phyloP scores from a whole-genome alignment of 2,797 vertebrate species.

The Parauchenoglanis punctatus region DNA sequence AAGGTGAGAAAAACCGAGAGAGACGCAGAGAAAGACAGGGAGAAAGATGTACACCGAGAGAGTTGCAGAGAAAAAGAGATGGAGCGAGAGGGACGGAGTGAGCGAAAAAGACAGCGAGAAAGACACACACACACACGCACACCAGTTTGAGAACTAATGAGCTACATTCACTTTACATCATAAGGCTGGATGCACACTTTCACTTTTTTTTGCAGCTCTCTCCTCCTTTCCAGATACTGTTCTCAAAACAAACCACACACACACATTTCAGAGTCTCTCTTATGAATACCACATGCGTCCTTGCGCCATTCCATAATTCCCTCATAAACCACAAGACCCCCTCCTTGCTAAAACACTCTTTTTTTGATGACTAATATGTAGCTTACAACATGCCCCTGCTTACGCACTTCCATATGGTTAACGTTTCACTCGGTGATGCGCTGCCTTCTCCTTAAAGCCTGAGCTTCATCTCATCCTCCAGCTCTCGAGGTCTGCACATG shows the following conservation, averaged over 20 bases:
- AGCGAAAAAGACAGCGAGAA: not conserved
- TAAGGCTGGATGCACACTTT: not conserved
- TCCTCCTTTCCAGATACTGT: slow-evolving; percentile 13
- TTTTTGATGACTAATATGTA: slow-evolving; percentile 69
- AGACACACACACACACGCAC: not conserved
- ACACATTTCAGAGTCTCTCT: slow-evolving; percentile 58
- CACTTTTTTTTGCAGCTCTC: slow-evolving; percentile 1
- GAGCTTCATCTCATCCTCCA: slow-evolving; percentile 10
- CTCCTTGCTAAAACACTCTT: slow-evolving; percentile 63
- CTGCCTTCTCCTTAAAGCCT: slow-evolving; percentile 24
- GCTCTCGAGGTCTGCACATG: slow-evolving; percentile 59
- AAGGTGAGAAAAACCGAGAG: not conserved
- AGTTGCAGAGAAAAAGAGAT: not conserved
- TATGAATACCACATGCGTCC: slow-evolving; percentile 69
- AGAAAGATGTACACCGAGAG: not conserved
- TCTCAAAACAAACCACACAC: slow-evolving; percentile 45
- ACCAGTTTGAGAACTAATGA: not conserved
- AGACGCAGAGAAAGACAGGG: not conserved
- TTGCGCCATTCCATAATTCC: slow-evolving; percentile 55
- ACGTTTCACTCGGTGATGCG: slow-evolving; percentile 36
- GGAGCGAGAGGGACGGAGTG: not conserved
- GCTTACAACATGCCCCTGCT: slow-evolving; percentile 59
- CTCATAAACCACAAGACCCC: slow-evolving; percentile 61
- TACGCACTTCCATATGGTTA: slow-evolving; percentile 62
- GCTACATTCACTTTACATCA: not conserved